Percentiles rank a stretch among this genome's conserved stretches.
These are phyloP conservation scores for Drosophila elegans DNA, from an alignment of 1,140 invertebrate species.

Conservation along the genomic window DNA sequence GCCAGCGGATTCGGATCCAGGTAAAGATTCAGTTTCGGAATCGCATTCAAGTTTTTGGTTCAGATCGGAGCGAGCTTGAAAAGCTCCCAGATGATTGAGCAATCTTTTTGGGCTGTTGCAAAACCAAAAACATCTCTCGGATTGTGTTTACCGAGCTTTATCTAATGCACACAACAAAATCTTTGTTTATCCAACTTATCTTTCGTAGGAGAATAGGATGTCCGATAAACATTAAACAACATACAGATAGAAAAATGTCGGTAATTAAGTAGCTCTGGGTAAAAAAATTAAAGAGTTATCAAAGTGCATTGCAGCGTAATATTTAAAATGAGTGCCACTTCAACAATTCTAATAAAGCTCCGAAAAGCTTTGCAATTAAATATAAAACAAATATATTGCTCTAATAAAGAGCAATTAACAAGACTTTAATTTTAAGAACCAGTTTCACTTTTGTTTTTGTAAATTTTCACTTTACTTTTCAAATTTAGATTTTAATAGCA, in stretches of 20 bases:
- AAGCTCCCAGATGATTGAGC: slow-evolving; percentile 45
- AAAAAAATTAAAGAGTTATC: not conserved
- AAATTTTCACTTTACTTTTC: not conserved
- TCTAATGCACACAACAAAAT: slow-evolving; percentile 46
- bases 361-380: not conserved
- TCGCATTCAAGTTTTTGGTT: slow-evolving; percentile 28
- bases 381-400: not conserved
- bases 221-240: slow-evolving; percentile 26
- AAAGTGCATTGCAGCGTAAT: not conserved
- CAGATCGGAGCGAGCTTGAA: slow-evolving; percentile 60
- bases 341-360: not conserved
- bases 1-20: slow-evolving; percentile 35
- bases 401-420: not conserved
- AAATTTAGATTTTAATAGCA: not conserved
- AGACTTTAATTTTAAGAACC: not conserved
- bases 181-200: slow-evolving; percentile 26
- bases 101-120: slow-evolving; percentile 52
- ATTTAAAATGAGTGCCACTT: not conserved
- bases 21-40: slow-evolving; percentile 19
- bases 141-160: slow-evolving; percentile 54
- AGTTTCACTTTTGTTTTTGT: not conserved
- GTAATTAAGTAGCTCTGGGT: not conserved
- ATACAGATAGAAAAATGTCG: not conserved
- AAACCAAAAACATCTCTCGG: slow-evolving; percentile 48
- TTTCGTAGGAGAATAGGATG: slow-evolving; percentile 32